Base-by-base conservation (phyloP, 2,113 vertebrate species). In the Dicerorhinus sumatrensis region DNA sequence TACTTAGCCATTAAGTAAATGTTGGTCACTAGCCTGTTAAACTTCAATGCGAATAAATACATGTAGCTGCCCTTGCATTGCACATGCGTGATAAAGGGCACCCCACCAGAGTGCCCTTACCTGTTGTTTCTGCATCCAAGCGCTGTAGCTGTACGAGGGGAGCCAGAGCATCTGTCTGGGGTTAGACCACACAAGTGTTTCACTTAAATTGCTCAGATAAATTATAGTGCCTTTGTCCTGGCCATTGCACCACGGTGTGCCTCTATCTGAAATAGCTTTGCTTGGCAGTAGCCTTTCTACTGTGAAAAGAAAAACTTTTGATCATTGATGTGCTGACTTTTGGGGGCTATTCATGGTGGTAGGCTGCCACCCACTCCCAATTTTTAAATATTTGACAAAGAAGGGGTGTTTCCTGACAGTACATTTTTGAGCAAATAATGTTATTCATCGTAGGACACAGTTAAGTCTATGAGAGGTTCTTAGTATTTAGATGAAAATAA, bases 171-270 rank as follows among this genome's bases (percentile, higher is more conserved):
- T 6, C 31, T 18, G 76, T 3, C 23, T 25, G 33, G 4, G 46
- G 3, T 9, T 1, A 29, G n/a, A 17, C 63, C 20, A 1, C 0
- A 16, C 1, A 1, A 8, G 31, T 2, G 11, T 46, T 63, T 7
- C 9, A 3, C 60, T 51, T 4, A n/a, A 21, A 20, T 31, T 5
- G 23, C 7, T 7, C 4, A 27, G 56, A 4, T 9, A 10, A 16
- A 4, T 0, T 4, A 0, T 4, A 16, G 29, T 5, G 6, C 31
- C 83, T 39, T 3, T 1, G 33, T 29, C 4, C 48, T 13, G 46
- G 29, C 4, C 0, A 0, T 0, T 0, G 23, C 0, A 0, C 31
- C 1, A 0, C 1, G 1, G 23, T 9, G 0, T 5, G 33, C 2
- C 54, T 27, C 70, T n/a, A 16, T 5, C 25, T 1, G 3, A 10